Percentiles rank a stretch among this genome's conserved stretches.
phyloP scores from a whole-genome alignment of 2,113 vertebrate genomes.

The Datnioides undecimradiatus region DNA sequence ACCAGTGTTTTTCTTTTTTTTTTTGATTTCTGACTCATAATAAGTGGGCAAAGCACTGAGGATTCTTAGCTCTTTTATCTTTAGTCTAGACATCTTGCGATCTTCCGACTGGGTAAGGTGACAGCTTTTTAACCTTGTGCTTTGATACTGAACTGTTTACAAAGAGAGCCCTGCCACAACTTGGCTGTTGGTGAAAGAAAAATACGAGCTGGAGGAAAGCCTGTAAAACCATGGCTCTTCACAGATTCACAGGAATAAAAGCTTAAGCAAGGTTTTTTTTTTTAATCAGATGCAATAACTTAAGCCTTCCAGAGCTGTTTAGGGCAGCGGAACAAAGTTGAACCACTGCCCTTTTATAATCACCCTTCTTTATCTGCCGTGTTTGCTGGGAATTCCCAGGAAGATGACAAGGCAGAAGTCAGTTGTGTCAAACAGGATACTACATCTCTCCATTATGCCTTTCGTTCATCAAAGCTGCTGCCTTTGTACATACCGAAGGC shows the following conservation, averaged over 20 bases:
- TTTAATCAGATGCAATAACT: slow-evolving; percentile 42
- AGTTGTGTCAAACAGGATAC: slow-evolving; percentile 63
- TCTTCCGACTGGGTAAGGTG: neutral
- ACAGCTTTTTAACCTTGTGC: slow-evolving; percentile 18
- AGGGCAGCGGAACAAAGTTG: slow-evolving; percentile 28
- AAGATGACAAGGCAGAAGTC: slow-evolving; percentile 26
- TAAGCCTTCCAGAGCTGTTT: slow-evolving; percentile 25
- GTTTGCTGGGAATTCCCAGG: slow-evolving; percentile 19
- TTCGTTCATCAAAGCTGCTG: slow-evolving; percentile 47
- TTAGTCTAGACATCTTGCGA: neutral
- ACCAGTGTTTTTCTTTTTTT: neutral
- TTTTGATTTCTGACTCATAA: neutral
- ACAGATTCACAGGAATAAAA: neutral
- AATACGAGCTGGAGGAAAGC: slow-evolving; percentile 5
- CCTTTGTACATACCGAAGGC: slow-evolving; percentile 40
- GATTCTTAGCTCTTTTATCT: neutral
- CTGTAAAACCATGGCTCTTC: neutral
- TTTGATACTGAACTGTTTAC: neutral
- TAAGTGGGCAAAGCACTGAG: neutral
- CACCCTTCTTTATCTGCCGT: slow-evolving; percentile 7
- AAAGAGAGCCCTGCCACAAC: neutral
- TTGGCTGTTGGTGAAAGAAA: neutral
- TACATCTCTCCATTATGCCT: slow-evolving; percentile 57
- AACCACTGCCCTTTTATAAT: neutral
- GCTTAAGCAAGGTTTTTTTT: neutral